These are phyloP conservation scores for Microtus ochrogaster DNA, from an alignment of 2,113 vertebrate species.

Conservation along the genomic window DNA sequence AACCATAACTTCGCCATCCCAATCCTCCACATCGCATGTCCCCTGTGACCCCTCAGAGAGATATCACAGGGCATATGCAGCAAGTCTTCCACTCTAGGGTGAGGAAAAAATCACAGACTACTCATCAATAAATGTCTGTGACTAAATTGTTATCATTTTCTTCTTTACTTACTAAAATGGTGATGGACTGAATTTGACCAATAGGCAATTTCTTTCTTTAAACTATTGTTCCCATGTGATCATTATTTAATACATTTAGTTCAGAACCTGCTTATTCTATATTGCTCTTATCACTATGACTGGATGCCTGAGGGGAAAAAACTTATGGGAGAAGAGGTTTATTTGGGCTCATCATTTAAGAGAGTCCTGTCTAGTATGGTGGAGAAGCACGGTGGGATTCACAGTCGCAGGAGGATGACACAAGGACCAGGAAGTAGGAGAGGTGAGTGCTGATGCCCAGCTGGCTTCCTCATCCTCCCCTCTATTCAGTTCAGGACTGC, in stretches of 20 bases:
- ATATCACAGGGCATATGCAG: not conserved
- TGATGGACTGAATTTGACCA: not conserved
- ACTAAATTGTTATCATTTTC: not conserved
- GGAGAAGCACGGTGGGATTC: not conserved
- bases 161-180: not conserved
- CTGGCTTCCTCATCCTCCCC: not conserved
- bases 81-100: not conserved
- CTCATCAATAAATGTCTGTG: not conserved
- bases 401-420: no score
- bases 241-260: conserved; percentile 8
- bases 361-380: not conserved
- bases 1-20: not conserved
- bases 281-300: not conserved
- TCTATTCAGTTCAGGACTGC: not conserved
- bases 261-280: not conserved
- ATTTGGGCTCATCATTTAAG: not conserved
- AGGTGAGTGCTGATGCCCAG: no score
- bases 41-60: not conserved
- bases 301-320: not conserved
- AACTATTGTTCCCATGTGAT: not conserved
- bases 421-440: not conserved
- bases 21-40: not conserved
- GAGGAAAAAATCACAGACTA: not conserved
- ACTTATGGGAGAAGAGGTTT: not conserved
- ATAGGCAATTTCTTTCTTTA: not conserved